phyloP scores from a whole-genome alignment of 1,140 invertebrate genomes.

The Drosophila yakuba region DNA sequence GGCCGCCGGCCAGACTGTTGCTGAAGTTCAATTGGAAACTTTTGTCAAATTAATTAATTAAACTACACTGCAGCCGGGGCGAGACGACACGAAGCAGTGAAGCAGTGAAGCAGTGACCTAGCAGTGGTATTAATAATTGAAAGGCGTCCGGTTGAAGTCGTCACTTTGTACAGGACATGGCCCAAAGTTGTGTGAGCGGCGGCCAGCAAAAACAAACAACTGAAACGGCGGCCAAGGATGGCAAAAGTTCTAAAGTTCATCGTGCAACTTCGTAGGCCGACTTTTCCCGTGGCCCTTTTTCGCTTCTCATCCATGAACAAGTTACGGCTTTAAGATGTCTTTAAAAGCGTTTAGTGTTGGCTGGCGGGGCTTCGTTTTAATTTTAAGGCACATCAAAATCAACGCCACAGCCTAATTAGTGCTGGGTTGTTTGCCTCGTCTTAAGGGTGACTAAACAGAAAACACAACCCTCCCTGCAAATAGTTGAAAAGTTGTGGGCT shows the following conservation, averaged over 20 bases:
- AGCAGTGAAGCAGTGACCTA: conserved; percentile 20
- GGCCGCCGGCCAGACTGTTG: conserved; percentile 11
- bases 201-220: conserved; percentile 60
- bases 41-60: conserved; percentile 83
- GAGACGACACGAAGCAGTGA: conserved; percentile 5
- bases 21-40: conserved; percentile 72
- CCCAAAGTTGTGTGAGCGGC: conserved; percentile 50
- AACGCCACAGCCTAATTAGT: conserved; percentile 71
- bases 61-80: conserved; percentile 60
- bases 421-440: conserved; percentile 55
- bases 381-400: conserved; percentile 75
- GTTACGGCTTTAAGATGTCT: conserved; percentile 58
- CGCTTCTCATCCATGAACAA: conserved; percentile 30
- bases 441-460: conserved; percentile 36
- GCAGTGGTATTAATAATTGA: conserved; percentile 73
- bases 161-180: conserved; percentile 53
- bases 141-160: conserved; percentile 74
- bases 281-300: conserved; percentile 5
- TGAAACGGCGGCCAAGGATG: conserved; percentile 49
- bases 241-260: conserved; percentile 76
- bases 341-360: conserved; percentile 64
- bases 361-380: conserved; percentile 58
- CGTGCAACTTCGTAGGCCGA: conserved; percentile 69
- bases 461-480: conserved; percentile 23
- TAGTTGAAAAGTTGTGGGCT: conserved; percentile 81